Evolutionary conservation across 2,888 invertebrate genomes (phyloP).

Genomic region (Drosophila atripex): DNA sequence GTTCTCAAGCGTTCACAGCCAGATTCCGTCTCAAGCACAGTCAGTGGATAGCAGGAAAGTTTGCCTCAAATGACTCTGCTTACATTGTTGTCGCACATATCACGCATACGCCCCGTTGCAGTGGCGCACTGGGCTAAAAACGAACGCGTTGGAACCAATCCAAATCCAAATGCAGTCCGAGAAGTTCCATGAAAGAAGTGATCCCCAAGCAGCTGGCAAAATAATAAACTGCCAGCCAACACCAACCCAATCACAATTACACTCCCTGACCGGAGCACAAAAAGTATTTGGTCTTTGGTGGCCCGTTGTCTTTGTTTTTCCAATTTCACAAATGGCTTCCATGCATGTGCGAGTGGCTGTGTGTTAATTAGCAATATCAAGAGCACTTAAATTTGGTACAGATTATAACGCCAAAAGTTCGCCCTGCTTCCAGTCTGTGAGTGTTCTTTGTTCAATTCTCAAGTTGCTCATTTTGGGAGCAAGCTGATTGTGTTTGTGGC

Average conservation of each 20-base stretch:
- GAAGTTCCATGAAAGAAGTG: conserved; percentile 30
- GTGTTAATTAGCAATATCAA: conserved; percentile 76
- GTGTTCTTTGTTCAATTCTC: conserved; percentile 53
- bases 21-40: conserved; percentile 26
- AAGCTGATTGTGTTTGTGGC: conserved; percentile 45
- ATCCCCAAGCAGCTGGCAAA: conserved; percentile 41
- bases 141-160: conserved; percentile 31
- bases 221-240: conserved; percentile 62
- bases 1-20: conserved; percentile 61
- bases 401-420: conserved; percentile 67
- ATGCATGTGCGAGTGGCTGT: conserved; percentile 43
- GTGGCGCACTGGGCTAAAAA: conserved; percentile 29
- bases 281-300: conserved; percentile 40
- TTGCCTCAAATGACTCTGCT: conserved; percentile 45
- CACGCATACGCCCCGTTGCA: conserved; percentile 62
- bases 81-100: conserved; percentile 51
- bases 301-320: conserved; percentile 58
- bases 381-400: conserved; percentile 66
- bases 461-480: conserved; percentile 45
- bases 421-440: conserved; percentile 16
- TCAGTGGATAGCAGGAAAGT: conserved; percentile 38
- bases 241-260: conserved; percentile 45
- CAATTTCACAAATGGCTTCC: conserved; percentile 68
- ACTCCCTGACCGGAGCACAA: conserved; percentile 21
- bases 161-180: conserved; percentile 31